phyloP scores from a whole-genome alignment of 1,140 invertebrate species.

The Drosophila punjabiensis region DNA sequence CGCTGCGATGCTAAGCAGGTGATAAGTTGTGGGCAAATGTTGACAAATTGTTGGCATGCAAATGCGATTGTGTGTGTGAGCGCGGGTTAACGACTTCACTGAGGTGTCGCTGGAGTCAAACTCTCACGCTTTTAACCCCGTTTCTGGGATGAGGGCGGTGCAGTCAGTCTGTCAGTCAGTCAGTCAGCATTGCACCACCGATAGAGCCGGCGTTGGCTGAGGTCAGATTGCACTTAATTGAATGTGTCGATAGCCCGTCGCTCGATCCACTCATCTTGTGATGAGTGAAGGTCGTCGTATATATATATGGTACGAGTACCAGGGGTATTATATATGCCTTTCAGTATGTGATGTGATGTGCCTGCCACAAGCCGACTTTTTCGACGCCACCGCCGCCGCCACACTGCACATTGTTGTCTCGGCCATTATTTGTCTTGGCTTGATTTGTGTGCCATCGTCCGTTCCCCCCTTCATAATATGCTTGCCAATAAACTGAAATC shows the following conservation, averaged over 20 bases:
- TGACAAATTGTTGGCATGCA: slow-evolving; percentile 63
- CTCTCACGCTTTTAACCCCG: slow-evolving; percentile 30
- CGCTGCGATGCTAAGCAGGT: slow-evolving; percentile 57
- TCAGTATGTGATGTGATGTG: slow-evolving; percentile 13
- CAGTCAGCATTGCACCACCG: not conserved
- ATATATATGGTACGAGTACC: not conserved
- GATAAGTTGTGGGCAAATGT: slow-evolving; percentile 68
- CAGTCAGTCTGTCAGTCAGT: too few relatives aligned
- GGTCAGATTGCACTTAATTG: slow-evolving; percentile 52
- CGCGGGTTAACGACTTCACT: slow-evolving; percentile 48
- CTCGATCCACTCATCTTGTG: slow-evolving; percentile 30
- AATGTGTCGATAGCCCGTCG: slow-evolving; percentile 32
- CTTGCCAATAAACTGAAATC: slow-evolving; percentile 52
- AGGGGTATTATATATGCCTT: not conserved
- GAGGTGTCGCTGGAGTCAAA: slow-evolving; percentile 8
- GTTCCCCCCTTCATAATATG: slow-evolving; percentile 28
- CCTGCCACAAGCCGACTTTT: slow-evolving; percentile 38
- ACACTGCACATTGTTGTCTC: slow-evolving; percentile 38
- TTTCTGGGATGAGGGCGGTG: slow-evolving; percentile 19
- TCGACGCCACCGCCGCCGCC: slow-evolving; percentile 12
- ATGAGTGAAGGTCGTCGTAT: slow-evolving; percentile 41
- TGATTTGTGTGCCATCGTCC: slow-evolving; percentile 34
- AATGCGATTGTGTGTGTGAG: slow-evolving; percentile 26
- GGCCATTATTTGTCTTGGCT: slow-evolving; percentile 55
- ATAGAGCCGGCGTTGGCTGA: slow-evolving; percentile 13